Base-by-base conservation (phyloP, 2,888 invertebrate genomes). In the Drosophila meridiana region DNA sequence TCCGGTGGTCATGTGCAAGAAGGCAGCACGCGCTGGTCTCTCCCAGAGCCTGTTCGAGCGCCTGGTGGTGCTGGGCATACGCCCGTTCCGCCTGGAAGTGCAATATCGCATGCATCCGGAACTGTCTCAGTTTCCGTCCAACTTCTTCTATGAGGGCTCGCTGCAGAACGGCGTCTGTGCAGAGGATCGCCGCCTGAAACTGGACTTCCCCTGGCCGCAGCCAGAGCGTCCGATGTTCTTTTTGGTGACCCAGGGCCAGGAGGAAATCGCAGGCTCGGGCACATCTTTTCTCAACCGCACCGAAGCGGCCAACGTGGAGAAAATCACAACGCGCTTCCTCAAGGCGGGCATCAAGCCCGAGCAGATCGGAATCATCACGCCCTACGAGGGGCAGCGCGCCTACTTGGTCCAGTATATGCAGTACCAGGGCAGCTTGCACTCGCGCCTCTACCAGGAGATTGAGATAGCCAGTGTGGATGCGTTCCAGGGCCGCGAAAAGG, bases 71-170 rank as follows among this genome's bases (percentile, higher is more conserved):
- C 95, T 99, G 7, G 99, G 99, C 9, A 99, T 99, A 84, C 95
- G 99, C 34, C 99, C 99, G 0, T 98, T 99, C 93, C 96, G 99
- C 0, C 94, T 99, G 47, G 99, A 99, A 93, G 98, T 98, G 0
- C 99, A 99, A 92, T 99, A 99, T 93, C 96, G 99, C 59, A 99
- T 99, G 99, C 99, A 99, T 92, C 99, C 99, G 0, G 98, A 98
- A 90, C 94, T 99, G 9, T 98, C 98, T 0, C 96, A 98, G 68
- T 99, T 99, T 92, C 99, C 99, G 0, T 99, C 99, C 0, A 99
- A 99, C 93, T 99, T 99, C 94, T 99, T 99, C 94, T 99, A 99
- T 91, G 99, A 99, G 92, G 99, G 99, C 0, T 98, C 98, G 4
- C 94, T 99, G 57, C 99, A 99, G 92, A 99, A 99, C 93, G 99